Base-by-base conservation (phyloP, 2,888 invertebrate genomes). In the Pyrgus malvae region DNA sequence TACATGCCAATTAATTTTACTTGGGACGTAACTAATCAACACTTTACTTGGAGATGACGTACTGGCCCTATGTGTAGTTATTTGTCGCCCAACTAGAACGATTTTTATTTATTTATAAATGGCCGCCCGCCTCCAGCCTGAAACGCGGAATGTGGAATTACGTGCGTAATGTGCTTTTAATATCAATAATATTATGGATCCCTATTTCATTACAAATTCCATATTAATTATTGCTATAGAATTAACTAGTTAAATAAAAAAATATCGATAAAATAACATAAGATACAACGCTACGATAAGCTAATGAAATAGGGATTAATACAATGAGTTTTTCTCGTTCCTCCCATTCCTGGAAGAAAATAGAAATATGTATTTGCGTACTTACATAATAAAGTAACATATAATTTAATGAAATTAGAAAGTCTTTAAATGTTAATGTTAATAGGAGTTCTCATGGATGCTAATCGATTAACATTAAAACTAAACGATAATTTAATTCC, bases 71-170 rank as follows among this genome's bases (percentile, higher is more conserved):
- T n/a, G n/a, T n/a, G n/a, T n/a, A n/a, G n/a, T n/a, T n/a, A n/a
- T n/a, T 35, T 35, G 35, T 35, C 16, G 35, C 35, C 8, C 16
- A 16, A 16, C 3, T 35, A 16, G 1, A 8, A 35, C 16, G 33
- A 35, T 14, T 33, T 4, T 9, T 7, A 8, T 3, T 9, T 7
- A 8, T 3, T 29, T n/a, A 16, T 37, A 14, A 16, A 37, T 11
- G 14, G 27, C 17, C 16, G 9, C 41, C 8, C 49, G 31, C 40
- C 31, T 29, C 40, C 16, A 12, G n/a, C n/a, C 8, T n/a, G 1
- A 7, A 14, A 49, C 9, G 49, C 49, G 49, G 49, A 49, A 49
- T 49, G 49, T 48, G 38, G 27, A 48, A 19, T 38, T 40, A 17
- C 16, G 46, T 35, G 46, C 12, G 1, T 27, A 7, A 17, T n/a